Evolutionary conservation across 2,888 invertebrate species (phyloP).

Genomic region (Danaus chrysippus): DNA sequence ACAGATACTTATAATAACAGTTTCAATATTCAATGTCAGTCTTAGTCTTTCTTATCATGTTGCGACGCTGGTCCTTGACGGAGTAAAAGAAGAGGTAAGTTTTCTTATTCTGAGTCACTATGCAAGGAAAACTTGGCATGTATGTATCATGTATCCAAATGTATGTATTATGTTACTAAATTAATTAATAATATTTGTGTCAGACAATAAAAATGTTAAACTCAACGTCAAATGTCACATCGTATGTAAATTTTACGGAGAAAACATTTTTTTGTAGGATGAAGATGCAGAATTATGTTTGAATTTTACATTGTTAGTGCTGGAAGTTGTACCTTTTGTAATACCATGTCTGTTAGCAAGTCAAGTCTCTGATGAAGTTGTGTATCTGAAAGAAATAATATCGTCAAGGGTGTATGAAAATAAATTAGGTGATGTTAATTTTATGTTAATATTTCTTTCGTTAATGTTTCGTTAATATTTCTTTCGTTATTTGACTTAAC

Average conservation of each 20-base stretch:
- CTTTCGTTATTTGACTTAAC: neutral
- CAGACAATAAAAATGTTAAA: too few relatives aligned
- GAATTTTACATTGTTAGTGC: conserved; percentile 35
- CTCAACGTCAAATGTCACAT: too few relatives aligned
- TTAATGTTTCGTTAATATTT: neutral
- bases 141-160: neutral
- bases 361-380: conserved; percentile 47
- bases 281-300: conserved; percentile 26
- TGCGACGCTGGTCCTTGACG: neutral
- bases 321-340: conserved; percentile 46
- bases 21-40: neutral
- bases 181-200: too few relatives aligned
- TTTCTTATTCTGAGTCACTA: neutral
- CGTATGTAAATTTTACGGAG: too few relatives aligned
- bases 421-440: conserved; percentile 39
- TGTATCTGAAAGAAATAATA: conserved; percentile 47
- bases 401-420: conserved; percentile 57
- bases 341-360: conserved; percentile 53
- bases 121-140: neutral
- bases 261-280: neutral
- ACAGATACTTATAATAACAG: neutral
- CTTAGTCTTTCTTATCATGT: neutral
- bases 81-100: neutral
- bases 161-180: neutral
- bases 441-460: neutral